Base-by-base conservation (phyloP, 2,888 invertebrate genomes). In the Cantharis flavilabris region DNA sequence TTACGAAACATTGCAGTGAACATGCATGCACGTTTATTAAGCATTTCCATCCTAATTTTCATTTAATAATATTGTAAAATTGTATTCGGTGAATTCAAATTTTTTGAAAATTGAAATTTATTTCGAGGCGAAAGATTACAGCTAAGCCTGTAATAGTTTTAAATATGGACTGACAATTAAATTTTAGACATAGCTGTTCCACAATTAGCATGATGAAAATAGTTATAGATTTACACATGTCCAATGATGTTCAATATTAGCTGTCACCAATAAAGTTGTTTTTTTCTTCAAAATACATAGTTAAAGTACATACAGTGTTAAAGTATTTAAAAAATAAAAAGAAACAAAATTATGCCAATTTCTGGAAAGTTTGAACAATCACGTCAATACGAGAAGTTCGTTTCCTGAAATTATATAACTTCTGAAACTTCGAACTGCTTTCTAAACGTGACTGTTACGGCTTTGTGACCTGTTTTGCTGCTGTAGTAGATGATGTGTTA, bases 381-480 rank as follows among this genome's bases (percentile, higher is more conserved):
- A 67, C 23, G 65, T 67, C 65, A 23, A 67, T 67, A 67, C 65
- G 65, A n/a, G 23, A 67, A 67, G 65, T 67, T 67, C 65, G 65
- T 67, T 67, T 67, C 76, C 73, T 67, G 62, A 76, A 76, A 76
- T 76, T 76, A 71, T 64, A 73, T 77, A 69, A 77, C 73, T 67
- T 74, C 74, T 62, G 71, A 77, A 77, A 77, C 75, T 75, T 72
- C 14, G 26, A 72, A 72, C 72, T 64, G 77, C 14, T 65, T 77
- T 33, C 33, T 72, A 49, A 70, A 77, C 75, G 70, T 62, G 62
- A 72, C 71, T 75, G 72, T 33, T 75, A 72, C 75, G 75, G 72
- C 77, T 77, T 77, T 77, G 77, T 75, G 77, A 77, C 75, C 75
- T 75, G 77, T 77, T 77, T 75, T 75, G 77, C 75, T 75, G 70